phyloP scores from a whole-genome alignment of 1,140 invertebrate genomes.

The Dryas iulia region DNA sequence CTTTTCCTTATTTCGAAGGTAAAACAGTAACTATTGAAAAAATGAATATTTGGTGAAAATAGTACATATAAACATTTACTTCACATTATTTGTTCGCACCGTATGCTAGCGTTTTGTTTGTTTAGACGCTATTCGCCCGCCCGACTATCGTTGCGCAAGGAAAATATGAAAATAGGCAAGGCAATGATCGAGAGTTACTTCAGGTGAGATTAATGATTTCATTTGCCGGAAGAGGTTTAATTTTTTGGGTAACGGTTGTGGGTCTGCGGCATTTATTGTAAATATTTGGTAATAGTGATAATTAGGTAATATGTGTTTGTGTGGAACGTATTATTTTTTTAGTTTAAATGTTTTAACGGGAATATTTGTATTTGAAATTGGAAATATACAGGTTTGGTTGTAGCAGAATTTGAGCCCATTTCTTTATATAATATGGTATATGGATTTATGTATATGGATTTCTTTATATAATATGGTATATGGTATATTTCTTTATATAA shows the following conservation, averaged over 20 bases:
- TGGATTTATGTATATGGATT: too few species aligned
- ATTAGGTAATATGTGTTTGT: not conserved
- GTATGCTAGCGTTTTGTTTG: slow-evolving; percentile 77
- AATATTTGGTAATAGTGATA: not conserved
- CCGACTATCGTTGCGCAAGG: slow-evolving; percentile 88
- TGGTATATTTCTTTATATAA: too few species aligned
- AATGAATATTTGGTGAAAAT: slow-evolving; percentile 6
- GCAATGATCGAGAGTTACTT: slow-evolving; percentile 88
- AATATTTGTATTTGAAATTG: too few species aligned
- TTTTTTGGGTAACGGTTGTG: not conserved
- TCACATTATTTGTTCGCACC: slow-evolving; percentile 36
- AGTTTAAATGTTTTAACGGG: too few species aligned
- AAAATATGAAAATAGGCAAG: slow-evolving; percentile 85
- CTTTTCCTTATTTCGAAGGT: too few species aligned
- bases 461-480: too few species aligned
- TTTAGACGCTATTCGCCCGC: slow-evolving; percentile 89
- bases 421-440: too few species aligned
- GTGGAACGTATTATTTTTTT: not conserved
- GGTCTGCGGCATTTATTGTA: not conserved
- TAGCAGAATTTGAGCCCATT: too few species aligned
- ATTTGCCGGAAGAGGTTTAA: too few species aligned
- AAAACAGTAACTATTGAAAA: too few species aligned
- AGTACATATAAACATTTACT: not conserved
- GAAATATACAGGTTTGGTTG: too few species aligned
- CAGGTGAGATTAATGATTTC: slow-evolving; percentile 86